A percentile compares a stretch with the other conserved stretches of the same genome.
These are phyloP conservation scores for Ictalurus furcatus DNA, from an alignment of 2,113 vertebrate species.

Conservation along the genomic window DNA sequence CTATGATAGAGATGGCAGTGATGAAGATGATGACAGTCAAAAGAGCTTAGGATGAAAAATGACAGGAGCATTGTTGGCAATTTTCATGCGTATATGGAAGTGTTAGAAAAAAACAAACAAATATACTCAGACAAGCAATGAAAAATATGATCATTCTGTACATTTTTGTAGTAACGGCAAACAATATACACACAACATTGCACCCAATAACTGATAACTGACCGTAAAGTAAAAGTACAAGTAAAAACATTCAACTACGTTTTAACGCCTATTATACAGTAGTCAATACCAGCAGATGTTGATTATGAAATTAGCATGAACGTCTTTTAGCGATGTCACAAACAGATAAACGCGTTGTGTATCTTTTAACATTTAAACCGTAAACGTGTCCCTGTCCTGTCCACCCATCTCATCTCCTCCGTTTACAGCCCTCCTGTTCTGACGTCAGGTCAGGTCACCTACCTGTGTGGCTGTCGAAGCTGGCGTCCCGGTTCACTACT, in stretches of 20 bases:
- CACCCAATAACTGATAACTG: background rate
- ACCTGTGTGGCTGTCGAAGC: constrained; percentile 55
- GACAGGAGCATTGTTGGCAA: constrained; percentile 13
- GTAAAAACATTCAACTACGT: background rate
- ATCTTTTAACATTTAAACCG: background rate
- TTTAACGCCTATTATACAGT: background rate
- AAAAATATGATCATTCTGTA: background rate
- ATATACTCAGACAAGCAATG: background rate
- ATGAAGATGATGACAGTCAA: constrained; percentile 38
- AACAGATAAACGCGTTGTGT: background rate
- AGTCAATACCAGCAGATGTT: background rate
- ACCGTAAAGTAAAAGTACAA: background rate
- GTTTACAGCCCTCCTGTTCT: background rate
- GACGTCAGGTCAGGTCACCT: constrained; percentile 37
- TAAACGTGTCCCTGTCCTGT: background rate
- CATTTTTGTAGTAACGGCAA: background rate
- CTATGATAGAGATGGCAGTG: constrained; percentile 34
- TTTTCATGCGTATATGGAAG: background rate
- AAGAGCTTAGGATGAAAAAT: constrained; percentile 23
- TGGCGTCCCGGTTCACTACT: constrained; percentile 36
- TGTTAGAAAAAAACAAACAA: background rate
- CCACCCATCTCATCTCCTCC: background rate
- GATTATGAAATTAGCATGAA: background rate
- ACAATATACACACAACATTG: background rate
- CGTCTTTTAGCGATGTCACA: background rate